phyloP scores from a whole-genome alignment of 37 sponge, comb jelly and placozoan genomes.

The Cliona cf. orientalis region DNA sequence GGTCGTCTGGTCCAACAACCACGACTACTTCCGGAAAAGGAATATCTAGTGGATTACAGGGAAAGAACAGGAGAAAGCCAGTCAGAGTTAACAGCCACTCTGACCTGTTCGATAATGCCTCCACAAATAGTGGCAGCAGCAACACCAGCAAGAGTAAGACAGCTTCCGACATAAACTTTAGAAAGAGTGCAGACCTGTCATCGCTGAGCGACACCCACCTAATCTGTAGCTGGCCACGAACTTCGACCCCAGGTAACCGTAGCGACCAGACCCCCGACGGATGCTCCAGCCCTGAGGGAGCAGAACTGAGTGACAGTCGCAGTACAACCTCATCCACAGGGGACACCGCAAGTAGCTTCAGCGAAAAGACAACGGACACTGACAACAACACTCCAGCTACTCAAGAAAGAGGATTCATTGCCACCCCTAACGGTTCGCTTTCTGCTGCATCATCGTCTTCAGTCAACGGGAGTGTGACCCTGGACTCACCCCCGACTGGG shows the following conservation, averaged over 20 bases:
- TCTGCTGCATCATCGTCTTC: neutral
- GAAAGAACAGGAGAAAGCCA: constrained; percentile 7
- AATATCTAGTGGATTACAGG: no score
- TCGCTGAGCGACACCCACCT: neutral
- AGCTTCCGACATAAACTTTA: no score
- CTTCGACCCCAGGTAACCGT: constrained; percentile 47
- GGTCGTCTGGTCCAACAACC: neutral
- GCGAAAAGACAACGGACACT: neutral
- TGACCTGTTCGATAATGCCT: neutral
- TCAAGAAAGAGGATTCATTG: constrained; percentile 7
- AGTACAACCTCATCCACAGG: neutral
- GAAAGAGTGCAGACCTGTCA: neutral
- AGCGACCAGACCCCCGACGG: constrained; percentile 31
- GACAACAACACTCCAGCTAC: neutral
- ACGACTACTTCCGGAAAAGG: neutral
- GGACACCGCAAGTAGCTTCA: neutral
- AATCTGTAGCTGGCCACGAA: constrained; percentile 8
- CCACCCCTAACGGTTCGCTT: neutral
- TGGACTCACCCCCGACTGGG: neutral
- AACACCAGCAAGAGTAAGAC: no score
- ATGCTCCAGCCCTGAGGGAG: constrained; percentile 44
- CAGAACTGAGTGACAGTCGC: neutral
- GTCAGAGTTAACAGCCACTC: constrained; percentile 11
- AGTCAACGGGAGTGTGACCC: neutral
- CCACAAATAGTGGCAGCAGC: neutral